These are phyloP conservation scores for Apotomis betuletana DNA, from an alignment of 2,888 invertebrate species.

Conservation along the genomic window DNA sequence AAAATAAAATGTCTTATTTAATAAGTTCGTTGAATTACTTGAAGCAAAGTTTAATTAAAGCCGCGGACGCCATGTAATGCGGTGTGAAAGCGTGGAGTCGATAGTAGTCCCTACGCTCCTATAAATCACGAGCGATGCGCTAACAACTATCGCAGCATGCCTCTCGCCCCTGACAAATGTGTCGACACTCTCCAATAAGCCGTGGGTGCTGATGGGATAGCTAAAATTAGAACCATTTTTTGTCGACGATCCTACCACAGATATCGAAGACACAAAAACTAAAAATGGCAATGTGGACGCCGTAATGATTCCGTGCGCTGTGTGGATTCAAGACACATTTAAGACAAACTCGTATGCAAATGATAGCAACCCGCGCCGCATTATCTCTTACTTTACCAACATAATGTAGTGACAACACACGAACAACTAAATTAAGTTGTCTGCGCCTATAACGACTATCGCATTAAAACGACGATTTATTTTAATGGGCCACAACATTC, in stretches of 20 bases:
- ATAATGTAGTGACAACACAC: constrained; percentile 46
- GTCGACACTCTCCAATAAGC: constrained; percentile 70
- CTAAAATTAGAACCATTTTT: constrained; percentile 43
- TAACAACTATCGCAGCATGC: constrained; percentile 65
- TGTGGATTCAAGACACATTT: constrained; percentile 38
- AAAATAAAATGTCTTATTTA: not conserved
- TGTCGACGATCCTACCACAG: constrained; percentile 33
- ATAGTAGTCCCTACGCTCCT: constrained; percentile 55
- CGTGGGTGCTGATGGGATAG: constrained; percentile 58
- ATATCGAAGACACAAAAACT: constrained; percentile 27
- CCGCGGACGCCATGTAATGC: constrained; percentile 16
- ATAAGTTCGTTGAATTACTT: not conserved
- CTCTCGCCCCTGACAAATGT: constrained; percentile 67
- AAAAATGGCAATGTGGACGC: constrained; percentile 5
- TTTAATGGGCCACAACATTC: constrained; percentile 55
- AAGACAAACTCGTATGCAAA: constrained; percentile 41
- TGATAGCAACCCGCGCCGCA: constrained; percentile 43
- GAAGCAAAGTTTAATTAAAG: constrained; percentile 48
- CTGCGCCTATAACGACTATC: constrained; percentile 54
- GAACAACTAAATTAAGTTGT: constrained; percentile 60
- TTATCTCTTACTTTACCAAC: constrained; percentile 45
- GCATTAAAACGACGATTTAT: constrained; percentile 61
- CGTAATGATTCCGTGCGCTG: constrained; percentile 24
- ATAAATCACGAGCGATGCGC: constrained; percentile 72
- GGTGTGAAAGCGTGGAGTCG: constrained; percentile 39